Conservation (phyloP, 2,888 invertebrate genomes). For the Eustalomyia histrio region DNA sequence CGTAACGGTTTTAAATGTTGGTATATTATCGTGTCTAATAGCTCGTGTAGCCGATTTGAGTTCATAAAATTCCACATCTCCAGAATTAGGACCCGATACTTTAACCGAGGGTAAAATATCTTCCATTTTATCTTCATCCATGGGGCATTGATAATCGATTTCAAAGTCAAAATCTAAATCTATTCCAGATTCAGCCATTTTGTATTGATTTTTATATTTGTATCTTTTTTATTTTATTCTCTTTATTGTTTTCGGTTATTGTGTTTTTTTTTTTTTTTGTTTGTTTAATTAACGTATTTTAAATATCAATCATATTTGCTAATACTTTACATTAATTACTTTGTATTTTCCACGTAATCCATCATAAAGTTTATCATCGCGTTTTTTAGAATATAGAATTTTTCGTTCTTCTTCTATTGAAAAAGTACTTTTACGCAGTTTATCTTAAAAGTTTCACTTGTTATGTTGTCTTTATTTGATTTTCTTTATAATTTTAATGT, state of each 20-base stretch:
- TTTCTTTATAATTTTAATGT: slow-evolving; percentile 28
- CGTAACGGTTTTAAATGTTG: slow-evolving; percentile 90
- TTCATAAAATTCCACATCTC: slow-evolving; percentile 82
- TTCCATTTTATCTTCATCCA: slow-evolving; percentile 74
- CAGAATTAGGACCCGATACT: slow-evolving; percentile 71
- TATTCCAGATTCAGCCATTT: slow-evolving; percentile 82
- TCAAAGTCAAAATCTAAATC: slow-evolving; percentile 84
- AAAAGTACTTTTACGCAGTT: slow-evolving; percentile 44
- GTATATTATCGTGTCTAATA: slow-evolving; percentile 82
- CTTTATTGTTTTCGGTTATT: slow-evolving; percentile 11
- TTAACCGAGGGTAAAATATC: slow-evolving; percentile 74
- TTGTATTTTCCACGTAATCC: slow-evolving; percentile 40
- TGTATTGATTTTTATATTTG: slow-evolving; percentile 21
- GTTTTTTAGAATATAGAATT: slow-evolving; percentile 34
- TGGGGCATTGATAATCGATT: slow-evolving; percentile 67
- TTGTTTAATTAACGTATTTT: slow-evolving; percentile 14
- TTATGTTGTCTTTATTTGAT: slow-evolving; percentile 12
- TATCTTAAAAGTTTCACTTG: slow-evolving; percentile 53
- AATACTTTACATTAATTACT: slow-evolving; percentile 47
- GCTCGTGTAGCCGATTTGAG: slow-evolving; percentile 81
- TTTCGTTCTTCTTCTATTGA: slow-evolving; percentile 17
- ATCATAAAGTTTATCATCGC: slow-evolving; percentile 46
- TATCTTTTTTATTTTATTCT: slow-evolving; percentile 14
- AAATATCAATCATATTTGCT: slow-evolving; percentile 47
- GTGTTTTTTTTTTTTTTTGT: slow-evolving; percentile 25